Conservation (phyloP, 2,797 vertebrate genomes). For the Okamejei kenojei region DNA sequence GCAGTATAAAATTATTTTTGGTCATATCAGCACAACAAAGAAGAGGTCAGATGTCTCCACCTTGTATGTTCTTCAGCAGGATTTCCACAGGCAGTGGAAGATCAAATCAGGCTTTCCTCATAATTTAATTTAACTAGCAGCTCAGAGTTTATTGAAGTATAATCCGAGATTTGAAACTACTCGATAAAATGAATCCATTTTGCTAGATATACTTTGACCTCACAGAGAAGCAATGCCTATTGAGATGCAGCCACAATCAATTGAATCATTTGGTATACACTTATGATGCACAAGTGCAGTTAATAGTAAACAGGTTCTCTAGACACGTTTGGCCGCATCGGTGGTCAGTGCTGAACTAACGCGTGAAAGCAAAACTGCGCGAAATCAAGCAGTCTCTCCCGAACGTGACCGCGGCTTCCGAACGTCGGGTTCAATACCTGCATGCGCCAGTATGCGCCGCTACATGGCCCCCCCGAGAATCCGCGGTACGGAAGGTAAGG, state of each 20-base stretch:
- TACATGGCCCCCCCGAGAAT: too few relatives aligned
- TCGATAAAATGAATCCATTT: background rate
- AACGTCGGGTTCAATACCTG: too few relatives aligned
- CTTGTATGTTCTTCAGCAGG: background rate
- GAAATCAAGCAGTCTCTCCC: too few relatives aligned
- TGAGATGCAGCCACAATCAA: background rate
- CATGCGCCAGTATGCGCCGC: too few relatives aligned
- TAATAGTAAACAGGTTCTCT: background rate
- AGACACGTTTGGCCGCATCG: too few relatives aligned
- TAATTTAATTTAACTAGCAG: background rate
- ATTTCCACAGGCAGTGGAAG: background rate
- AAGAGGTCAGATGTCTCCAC: background rate
- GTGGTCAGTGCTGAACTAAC: too few relatives aligned
- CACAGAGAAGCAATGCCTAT: background rate
- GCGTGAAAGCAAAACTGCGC: too few relatives aligned
- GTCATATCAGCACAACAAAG: background rate
- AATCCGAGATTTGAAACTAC: background rate
- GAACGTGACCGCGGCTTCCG: too few relatives aligned
- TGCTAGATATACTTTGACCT: background rate
- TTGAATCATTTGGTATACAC: background rate
- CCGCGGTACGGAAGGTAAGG: too few relatives aligned
- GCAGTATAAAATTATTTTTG: background rate
- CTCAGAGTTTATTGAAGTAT: constrained; percentile 11
- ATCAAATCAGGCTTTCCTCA: background rate
- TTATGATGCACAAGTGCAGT: background rate